phyloP scores from a whole-genome alignment of 2,797 vertebrate species.

The Parambassis ranga region DNA sequence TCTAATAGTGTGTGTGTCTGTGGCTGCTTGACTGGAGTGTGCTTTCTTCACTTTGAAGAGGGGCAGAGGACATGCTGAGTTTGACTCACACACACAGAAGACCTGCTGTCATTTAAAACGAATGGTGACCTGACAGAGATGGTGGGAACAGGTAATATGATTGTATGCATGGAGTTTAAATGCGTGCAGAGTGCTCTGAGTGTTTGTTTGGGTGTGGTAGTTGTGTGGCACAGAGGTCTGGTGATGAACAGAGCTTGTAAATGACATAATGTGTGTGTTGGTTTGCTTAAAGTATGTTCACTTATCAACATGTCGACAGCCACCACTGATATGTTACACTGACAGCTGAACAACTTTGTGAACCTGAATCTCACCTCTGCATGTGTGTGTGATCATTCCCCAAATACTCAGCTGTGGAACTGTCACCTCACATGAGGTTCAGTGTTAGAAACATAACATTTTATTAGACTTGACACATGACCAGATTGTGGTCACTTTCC shows the following conservation, averaged over 20 bases:
- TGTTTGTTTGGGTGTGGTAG: constrained; percentile 16
- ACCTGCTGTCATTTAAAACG: not conserved
- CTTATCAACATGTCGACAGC: not conserved
- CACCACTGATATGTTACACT: no score
- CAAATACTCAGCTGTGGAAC: not conserved
- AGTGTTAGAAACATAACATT: no score
- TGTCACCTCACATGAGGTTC: no score
- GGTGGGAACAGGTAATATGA: constrained; percentile 50
- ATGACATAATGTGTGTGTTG: not conserved
- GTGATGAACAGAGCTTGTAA: not conserved
- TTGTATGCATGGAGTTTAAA: not conserved
- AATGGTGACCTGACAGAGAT: constrained; percentile 50
- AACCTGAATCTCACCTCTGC: not conserved
- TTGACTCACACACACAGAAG: not conserved
- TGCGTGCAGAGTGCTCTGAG: not conserved
- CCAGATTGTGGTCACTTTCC: not conserved
- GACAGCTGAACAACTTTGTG: not conserved
- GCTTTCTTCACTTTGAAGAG: no score
- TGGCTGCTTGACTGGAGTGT: not conserved
- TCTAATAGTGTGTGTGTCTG: not conserved
- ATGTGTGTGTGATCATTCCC: not conserved
- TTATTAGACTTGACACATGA: not conserved
- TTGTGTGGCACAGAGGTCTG: not conserved
- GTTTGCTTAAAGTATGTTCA: not conserved
- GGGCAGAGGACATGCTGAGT: no score